Evolutionary conservation across 1,140 invertebrate species (phyloP), one percentile per base, ranked within the genome.

Genomic region (Heliothis virescens): DNA sequence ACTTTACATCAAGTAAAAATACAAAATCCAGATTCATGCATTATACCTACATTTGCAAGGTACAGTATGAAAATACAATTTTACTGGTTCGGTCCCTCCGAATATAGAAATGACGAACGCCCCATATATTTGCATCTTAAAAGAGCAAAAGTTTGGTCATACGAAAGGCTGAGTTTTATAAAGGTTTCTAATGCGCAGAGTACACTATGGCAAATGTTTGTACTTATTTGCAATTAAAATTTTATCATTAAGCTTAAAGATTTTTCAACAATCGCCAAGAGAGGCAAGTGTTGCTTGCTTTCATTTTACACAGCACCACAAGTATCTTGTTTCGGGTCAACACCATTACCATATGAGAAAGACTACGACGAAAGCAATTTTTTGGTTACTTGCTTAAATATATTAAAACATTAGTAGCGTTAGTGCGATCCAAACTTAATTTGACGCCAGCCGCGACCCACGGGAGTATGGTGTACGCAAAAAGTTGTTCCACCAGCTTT

Each of bases 41-140:
- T 3, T 34, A 34, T 7, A 41, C 4, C n/a, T 15, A 41, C 26
- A 57, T 72, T 57, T 34, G 52, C 18, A 62, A 3, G 29, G 10
- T 75, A 18, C 50, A 60, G 26, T 75, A 75, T 60, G 57, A 52
- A 50, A 62, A 18, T 47, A 62, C 69, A 47, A 41, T 41, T 41
- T 41, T 41, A 41, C 34, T 53, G 48, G 4, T 50, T 71, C 55
- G 57, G 16, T 12, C 57, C 72, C 41, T 75, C 41, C 57, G 55
- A 48, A 75, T 62, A 62, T 75, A 62, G 57, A 75, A 75, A 75
- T 75, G 72, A 75, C 34, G 72, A 75, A 50, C 72, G 57, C n/a
- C 57, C 55, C 72, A 75, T 75, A 75, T 75, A 75, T 75, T 60
- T 75, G 72, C 72, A 75, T 75, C 72, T 75, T 75, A 75, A 62